Base-by-base conservation (phyloP, 2,888 invertebrate species). In the Bugulina stolonifera region DNA sequence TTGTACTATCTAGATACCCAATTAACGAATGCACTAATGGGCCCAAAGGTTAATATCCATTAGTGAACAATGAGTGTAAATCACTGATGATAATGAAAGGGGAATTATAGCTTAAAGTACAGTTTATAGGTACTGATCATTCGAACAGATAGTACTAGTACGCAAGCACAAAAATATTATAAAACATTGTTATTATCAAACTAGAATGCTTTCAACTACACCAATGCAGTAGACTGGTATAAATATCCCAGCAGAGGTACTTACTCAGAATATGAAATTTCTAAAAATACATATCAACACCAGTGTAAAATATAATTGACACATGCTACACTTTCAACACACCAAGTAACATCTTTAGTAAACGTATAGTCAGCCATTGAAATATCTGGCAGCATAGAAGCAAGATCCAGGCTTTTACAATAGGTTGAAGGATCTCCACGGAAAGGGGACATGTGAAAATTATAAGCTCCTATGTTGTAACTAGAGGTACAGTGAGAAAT, bases 121-220 rank as follows among this genome's bases (percentile, higher is more conserved):
- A 43, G 43, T 43, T 43, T 43, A 43, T 10, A 43, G 43, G 43
- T 43, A 43, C 43, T 43, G 64, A 64, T 27, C 64, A 64, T 2
- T 64, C 64, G 18, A 43, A 43, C 43, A 18, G 43, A 43, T 43
- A 43, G 43, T 43, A 32, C 22, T 64, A 64, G 64, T 64, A 64
- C 25, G 57, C 64, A 64, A 64, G 64, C 64, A 64, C 64, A 64
- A 64, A 57, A 64, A 55, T 55, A 64, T 64, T 64, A 64, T 64
- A 64, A 64, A 64, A 64, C 64, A 64, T 25, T 43, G 43, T 43
- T 64, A 64, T 64, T 64, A 32, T 64, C 64, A 64, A 64, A 64
- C 64, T 14, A 64, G 64, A 64, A 64, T 64, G 64, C 64, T 64
- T 22, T 64, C 64, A 64, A 64, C 64, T 64, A 64, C 64, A 64